Base-by-base conservation (phyloP, 1,140 invertebrate species). In the Meteorus sp. region DNA sequence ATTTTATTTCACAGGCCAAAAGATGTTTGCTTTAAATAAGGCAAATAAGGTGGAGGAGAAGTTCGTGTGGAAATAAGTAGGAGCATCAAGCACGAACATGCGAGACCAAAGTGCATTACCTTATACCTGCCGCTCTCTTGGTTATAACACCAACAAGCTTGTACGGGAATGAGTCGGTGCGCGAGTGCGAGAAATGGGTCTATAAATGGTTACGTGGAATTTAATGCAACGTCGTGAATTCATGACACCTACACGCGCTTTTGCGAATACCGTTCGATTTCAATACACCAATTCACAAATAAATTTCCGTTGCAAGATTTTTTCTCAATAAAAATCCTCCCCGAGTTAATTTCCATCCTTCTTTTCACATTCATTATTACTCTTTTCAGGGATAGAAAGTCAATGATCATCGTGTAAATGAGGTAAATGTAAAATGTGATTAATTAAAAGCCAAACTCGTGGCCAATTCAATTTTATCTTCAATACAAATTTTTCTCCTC, bases 51-150 rank as follows among this genome's bases (percentile, higher is more conserved):
- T 62, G 19, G 37, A 39, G 11, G 7, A 9, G 27, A 4, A 20
- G n/a, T 13, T 13, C 13, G 13, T 15, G 22, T 17, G 27, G 17
- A 25, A 35, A 51, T 51, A 53, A 53, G 37, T 43, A 13, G n/a
- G 33, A 27, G 51, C 19, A 43, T 29, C 27, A 31, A 47, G 50
- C 57, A 64, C 67, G 62, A 63, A 67, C 67, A 64, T 65, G 63
- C 65, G 44, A 45, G 53, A 65, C 67, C 62, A 63, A 69, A 69
- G 67, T 67, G 63, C 68, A 66, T 70, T 67, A 60, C 62, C 68
- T 67, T 69, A 69, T 69, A 67, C 60, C 48, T 59, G 56, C 52
- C 51, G 33, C 59, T 7, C 43, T 25, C 52, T n/a, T n/a, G n/a
- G 59, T 61, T 63, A 61, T 68, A 68, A 68, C 66, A 63, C 60